Percentiles rank a stretch among this genome's conserved stretches.
Evolutionary conservation across 2,113 vertebrate species (phyloP).

Genomic region (Ardeotis arabs): DNA sequence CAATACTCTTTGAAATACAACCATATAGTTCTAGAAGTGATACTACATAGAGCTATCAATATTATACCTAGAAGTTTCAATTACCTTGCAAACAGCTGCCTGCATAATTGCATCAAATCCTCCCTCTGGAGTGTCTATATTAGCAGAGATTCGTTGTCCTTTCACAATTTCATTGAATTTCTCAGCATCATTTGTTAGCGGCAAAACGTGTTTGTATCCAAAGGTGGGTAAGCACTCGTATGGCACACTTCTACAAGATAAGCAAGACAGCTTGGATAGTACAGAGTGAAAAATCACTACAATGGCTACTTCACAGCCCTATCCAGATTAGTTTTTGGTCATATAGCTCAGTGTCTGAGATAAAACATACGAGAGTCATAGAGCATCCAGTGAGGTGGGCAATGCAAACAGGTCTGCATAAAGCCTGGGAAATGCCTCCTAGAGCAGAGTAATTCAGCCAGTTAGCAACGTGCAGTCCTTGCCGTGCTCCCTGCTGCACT

Average conservation of each 20-base stretch:
- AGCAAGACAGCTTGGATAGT: not conserved
- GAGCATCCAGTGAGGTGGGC: not conserved
- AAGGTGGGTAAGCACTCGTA: slow-evolving; percentile 85
- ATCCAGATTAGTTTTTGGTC: not conserved
- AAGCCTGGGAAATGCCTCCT: not conserved
- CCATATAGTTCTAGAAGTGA: not conserved
- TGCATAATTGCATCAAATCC: slow-evolving; percentile 98
- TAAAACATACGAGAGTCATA: not conserved
- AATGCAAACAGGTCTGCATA: not conserved
- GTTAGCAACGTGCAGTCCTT: fast-evolving
- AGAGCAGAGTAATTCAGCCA: not conserved
- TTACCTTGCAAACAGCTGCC: slow-evolving; percentile 95
- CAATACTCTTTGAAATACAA: not conserved
- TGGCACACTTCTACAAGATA: slow-evolving; percentile 75
- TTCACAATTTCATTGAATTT: slow-evolving; percentile 92
- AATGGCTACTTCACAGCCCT: not conserved
- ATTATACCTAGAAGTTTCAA: not conserved
- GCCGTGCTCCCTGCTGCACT: not conserved
- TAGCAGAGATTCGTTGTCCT: slow-evolving; percentile 87
- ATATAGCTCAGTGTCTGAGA: not conserved
- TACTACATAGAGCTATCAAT: not conserved
- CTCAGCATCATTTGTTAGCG: slow-evolving; percentile 87
- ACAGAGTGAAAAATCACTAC: not conserved
- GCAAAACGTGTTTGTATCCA: slow-evolving; percentile 92
- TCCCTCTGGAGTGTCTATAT: slow-evolving; percentile 89